Conservation (phyloP, 2,888 invertebrate genomes). For the Drosophila lutescens region DNA sequence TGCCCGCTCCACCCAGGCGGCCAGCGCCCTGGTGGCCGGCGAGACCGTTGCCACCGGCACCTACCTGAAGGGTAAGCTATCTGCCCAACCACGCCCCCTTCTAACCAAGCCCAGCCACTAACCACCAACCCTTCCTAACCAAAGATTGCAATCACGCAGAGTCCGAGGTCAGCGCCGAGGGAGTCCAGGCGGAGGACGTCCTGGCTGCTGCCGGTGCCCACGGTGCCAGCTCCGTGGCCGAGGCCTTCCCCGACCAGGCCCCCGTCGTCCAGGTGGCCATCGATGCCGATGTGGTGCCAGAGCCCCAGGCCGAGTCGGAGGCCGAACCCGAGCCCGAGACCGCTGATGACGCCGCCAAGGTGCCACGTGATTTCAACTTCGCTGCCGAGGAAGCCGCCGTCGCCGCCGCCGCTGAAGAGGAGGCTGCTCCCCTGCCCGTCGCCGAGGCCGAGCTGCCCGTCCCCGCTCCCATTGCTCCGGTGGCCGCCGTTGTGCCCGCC, state of each 20-base stretch:
- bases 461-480: constrained; percentile 78
- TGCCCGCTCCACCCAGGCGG: constrained; percentile 81
- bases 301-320: constrained; percentile 39
- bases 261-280: constrained; percentile 66
- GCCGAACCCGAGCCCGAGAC: constrained; percentile 46
- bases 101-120: constrained; percentile 19
- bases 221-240: constrained; percentile 81
- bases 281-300: constrained; percentile 46
- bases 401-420: constrained; percentile 46
- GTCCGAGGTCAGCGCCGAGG: constrained; percentile 63
- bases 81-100: neutral
- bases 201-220: constrained; percentile 78
- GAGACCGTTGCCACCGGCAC: constrained; percentile 83
- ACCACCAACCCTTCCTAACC: constrained; percentile 50
- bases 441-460: constrained; percentile 70
- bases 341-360: constrained; percentile 78
- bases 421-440: constrained; percentile 39
- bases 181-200: constrained; percentile 72
- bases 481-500: constrained; percentile 66
- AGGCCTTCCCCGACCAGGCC: constrained; percentile 81
- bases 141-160: constrained; percentile 83
- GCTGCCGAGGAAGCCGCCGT: constrained; percentile 67
- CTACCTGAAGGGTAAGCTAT: constrained; percentile 81
- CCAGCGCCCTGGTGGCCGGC: constrained; percentile 83
- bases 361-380: constrained; percentile 81